phyloP scores from a whole-genome alignment of 2,888 invertebrate species.

The Clanis bilineata region DNA sequence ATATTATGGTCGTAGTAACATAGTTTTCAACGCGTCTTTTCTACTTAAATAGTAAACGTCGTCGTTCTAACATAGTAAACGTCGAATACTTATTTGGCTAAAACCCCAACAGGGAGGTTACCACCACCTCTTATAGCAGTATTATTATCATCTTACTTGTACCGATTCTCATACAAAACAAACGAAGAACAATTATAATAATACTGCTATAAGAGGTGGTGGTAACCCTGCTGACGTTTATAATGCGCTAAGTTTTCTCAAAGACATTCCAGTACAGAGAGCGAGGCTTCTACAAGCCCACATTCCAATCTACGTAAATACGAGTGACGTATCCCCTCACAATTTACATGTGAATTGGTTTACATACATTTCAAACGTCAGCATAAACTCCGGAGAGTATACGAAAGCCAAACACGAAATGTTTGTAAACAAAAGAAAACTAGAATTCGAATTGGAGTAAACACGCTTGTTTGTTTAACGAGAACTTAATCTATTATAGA shows the following conservation, averaged over 20 bases:
- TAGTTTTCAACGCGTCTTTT: too few relatives aligned
- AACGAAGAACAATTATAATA: too few relatives aligned
- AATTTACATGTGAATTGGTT: neutral
- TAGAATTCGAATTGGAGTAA: neutral
- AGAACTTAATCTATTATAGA: neutral
- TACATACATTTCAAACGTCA: neutral
- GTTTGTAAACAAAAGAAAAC: conserved; percentile 11
- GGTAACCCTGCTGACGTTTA: neutral
- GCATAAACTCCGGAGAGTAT: neutral
- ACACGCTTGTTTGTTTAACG: neutral
- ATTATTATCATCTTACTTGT: too few relatives aligned
- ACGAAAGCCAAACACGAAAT: neutral
- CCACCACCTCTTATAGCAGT: too few relatives aligned
- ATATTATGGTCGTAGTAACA: too few relatives aligned
- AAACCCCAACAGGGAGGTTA: too few relatives aligned
- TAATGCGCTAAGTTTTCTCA: too few relatives aligned
- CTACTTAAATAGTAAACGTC: too few relatives aligned
- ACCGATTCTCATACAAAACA: too few relatives aligned
- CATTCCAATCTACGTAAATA: neutral
- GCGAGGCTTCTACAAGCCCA: neutral
- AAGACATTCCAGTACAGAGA: neutral
- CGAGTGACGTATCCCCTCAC: neutral
- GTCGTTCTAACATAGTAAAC: too few relatives aligned
- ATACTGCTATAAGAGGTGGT: too few relatives aligned
- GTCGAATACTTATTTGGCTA: too few relatives aligned